phyloP scores from a whole-genome alignment of 2,888 invertebrate genomes.

The Drosophila stalkeri region DNA sequence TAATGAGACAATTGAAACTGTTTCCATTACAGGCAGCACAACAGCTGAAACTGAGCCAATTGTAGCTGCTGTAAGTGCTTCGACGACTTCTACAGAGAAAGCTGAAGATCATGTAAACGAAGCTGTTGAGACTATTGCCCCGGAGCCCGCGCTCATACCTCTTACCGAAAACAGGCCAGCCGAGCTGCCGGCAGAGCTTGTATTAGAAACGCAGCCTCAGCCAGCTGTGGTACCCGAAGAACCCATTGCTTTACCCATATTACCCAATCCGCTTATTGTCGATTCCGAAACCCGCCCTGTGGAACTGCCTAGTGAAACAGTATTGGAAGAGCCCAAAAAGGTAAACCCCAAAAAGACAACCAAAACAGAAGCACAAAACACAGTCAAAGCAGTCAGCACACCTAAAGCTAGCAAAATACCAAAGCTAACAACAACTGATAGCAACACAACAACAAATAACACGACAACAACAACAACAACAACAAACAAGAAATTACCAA shows the following conservation, averaged over 20 bases:
- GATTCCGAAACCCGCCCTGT: slow-evolving; percentile 66
- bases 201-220: not conserved
- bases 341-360: slow-evolving; percentile 47
- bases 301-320: slow-evolving; percentile 63
- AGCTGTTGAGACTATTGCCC: not conserved
- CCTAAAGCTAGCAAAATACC: slow-evolving; percentile 70
- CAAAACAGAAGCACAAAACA: slow-evolving; percentile 28
- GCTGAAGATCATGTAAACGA: not conserved
- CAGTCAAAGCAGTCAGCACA: slow-evolving; percentile 23
- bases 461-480: slow-evolving; percentile 41
- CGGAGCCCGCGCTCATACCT: slow-evolving; percentile 1
- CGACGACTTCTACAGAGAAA: not conserved
- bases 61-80: not conserved
- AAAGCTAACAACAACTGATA: slow-evolving; percentile 71
- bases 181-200: slow-evolving; percentile 36
- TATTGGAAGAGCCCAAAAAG: slow-evolving; percentile 69
- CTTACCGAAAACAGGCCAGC: slow-evolving; percentile 38
- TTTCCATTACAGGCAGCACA: slow-evolving; percentile 54
- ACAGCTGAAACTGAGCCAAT: not conserved
- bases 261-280: slow-evolving; percentile 52
- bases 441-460: slow-evolving; percentile 19
- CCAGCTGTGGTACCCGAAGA: slow-evolving; percentile 9
- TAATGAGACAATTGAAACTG: slow-evolving; percentile 34
- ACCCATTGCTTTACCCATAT: slow-evolving; percentile 38
- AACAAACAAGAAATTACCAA: slow-evolving; percentile 69